These are phyloP conservation scores for Drosophila eugracilis DNA, from an alignment of 1,140 invertebrate species.

Conservation along the genomic window DNA sequence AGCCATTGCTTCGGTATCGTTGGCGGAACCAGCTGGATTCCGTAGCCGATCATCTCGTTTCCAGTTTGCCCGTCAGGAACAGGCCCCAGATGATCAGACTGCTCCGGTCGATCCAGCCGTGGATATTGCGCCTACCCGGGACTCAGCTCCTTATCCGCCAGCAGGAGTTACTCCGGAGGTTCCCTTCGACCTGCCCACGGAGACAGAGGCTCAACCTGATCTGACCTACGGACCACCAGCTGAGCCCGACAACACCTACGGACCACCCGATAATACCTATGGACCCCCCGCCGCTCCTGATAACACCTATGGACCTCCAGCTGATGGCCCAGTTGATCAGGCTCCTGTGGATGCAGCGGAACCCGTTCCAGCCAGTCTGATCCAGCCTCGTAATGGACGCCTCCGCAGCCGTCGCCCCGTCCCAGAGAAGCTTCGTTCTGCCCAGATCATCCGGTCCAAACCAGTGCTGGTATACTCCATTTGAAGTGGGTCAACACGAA, in stretches of 20 bases:
- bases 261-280: constrained; percentile 63
- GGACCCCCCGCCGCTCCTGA: constrained; percentile 61
- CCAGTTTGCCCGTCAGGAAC: constrained; percentile 65
- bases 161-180: constrained; percentile 74
- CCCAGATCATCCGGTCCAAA: constrained; percentile 67
- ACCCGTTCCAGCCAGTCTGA: constrained; percentile 63
- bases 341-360: constrained; percentile 47
- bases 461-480: constrained; percentile 72
- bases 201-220: constrained; percentile 75
- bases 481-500: constrained; percentile 7
- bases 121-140: constrained; percentile 57
- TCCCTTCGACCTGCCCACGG: constrained; percentile 74
- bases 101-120: constrained; percentile 32
- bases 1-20: constrained; percentile 30
- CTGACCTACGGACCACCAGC: constrained; percentile 67
- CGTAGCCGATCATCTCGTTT: constrained; percentile 58
- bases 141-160: constrained; percentile 68
- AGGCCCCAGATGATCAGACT: constrained; percentile 38
- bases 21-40: constrained; percentile 54
- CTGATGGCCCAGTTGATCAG: constrained; percentile 43
- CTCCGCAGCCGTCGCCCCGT: constrained; percentile 55
- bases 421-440: constrained; percentile 59
- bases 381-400: constrained; percentile 68
- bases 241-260: constrained; percentile 61
- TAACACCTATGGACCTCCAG: constrained; percentile 72